A percentile compares a stretch with the other conserved stretches of the same genome.
Evolutionary conservation across 2,113 vertebrate genomes (phyloP).

Genomic region (Megaceryle maxima): DNA sequence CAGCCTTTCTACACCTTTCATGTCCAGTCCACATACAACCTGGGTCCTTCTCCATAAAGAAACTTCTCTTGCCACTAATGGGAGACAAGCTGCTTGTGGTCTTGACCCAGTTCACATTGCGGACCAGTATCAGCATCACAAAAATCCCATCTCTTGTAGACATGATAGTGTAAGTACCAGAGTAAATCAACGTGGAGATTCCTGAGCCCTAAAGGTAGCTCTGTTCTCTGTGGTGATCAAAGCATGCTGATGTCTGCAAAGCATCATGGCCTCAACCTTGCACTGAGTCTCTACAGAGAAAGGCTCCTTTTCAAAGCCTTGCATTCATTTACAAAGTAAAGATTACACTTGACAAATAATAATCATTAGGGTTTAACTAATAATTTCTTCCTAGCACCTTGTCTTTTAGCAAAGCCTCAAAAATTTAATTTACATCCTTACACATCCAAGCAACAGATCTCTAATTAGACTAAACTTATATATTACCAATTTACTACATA

Average conservation of each 20-base stretch:
- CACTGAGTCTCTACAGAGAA: not conserved
- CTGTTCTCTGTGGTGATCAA: not conserved
- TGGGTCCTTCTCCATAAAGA: not conserved
- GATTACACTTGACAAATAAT: not conserved
- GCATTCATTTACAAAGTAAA: not conserved
- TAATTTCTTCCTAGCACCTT: not conserved
- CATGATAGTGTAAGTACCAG: not conserved
- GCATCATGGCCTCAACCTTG: not conserved
- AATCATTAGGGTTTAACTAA: not conserved
- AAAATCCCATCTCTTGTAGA: not conserved
- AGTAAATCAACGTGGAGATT: not conserved
- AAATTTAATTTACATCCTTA: not conserved
- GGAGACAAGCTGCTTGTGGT: not conserved
- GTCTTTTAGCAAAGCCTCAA: not conserved
- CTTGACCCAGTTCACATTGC: not conserved
- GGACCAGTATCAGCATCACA: not conserved
- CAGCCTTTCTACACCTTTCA: not conserved
- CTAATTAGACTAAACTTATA: not conserved
- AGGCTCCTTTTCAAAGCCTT: not conserved
- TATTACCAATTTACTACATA: not conserved
- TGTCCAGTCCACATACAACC: not conserved
- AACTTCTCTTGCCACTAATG: not conserved
- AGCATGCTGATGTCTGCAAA: not conserved
- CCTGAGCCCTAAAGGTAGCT: not conserved
- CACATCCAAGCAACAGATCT: not conserved